Conservation (phyloP, 1,140 invertebrate genomes). For the Drosophila tsacasi region DNA sequence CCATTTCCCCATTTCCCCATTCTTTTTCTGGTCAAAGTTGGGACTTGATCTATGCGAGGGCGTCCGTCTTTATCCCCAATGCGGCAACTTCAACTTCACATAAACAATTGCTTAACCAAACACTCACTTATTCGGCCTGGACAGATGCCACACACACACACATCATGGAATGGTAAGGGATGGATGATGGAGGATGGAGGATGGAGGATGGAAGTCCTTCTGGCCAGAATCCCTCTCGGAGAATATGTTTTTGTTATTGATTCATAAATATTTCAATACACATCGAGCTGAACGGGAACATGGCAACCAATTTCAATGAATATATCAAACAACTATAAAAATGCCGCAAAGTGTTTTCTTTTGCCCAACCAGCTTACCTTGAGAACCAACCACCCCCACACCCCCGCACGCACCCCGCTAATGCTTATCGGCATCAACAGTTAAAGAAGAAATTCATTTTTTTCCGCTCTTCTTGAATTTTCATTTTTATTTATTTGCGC, state of each 20-base stretch:
- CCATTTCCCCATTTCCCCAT: neutral
- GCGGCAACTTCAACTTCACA: slow-evolving; percentile 66
- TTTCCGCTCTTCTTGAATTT: slow-evolving; percentile 68
- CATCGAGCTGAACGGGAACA: slow-evolving; percentile 47
- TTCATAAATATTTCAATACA: slow-evolving; percentile 83
- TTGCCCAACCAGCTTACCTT: slow-evolving; percentile 60
- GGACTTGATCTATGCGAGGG: slow-evolving; percentile 37
- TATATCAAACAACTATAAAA: slow-evolving; percentile 83
- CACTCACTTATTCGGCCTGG: slow-evolving; percentile 60
- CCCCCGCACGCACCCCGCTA: slow-evolving; percentile 26
- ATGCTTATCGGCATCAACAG: slow-evolving; percentile 75
- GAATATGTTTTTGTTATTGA: slow-evolving; percentile 75
- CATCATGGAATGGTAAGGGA: neutral
- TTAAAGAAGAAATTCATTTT: slow-evolving; percentile 65
- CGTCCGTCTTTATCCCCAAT: slow-evolving; percentile 43
- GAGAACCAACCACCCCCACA: slow-evolving; percentile 15
- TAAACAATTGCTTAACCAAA: slow-evolving; percentile 79
- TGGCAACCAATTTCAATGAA: slow-evolving; percentile 79
- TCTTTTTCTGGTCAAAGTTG: slow-evolving; percentile 8
- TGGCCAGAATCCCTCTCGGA: slow-evolving; percentile 2
- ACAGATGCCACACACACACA: slow-evolving; percentile 36
- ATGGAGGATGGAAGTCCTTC: neutral
- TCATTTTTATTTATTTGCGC: slow-evolving; percentile 83
- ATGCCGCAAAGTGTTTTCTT: slow-evolving; percentile 82
- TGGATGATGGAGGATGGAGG: neutral